A percentile compares a stretch with the other conserved stretches of the same genome.
Conservation (phyloP, 2,888 invertebrate species). For the Pachycephus smyrnensis region DNA sequence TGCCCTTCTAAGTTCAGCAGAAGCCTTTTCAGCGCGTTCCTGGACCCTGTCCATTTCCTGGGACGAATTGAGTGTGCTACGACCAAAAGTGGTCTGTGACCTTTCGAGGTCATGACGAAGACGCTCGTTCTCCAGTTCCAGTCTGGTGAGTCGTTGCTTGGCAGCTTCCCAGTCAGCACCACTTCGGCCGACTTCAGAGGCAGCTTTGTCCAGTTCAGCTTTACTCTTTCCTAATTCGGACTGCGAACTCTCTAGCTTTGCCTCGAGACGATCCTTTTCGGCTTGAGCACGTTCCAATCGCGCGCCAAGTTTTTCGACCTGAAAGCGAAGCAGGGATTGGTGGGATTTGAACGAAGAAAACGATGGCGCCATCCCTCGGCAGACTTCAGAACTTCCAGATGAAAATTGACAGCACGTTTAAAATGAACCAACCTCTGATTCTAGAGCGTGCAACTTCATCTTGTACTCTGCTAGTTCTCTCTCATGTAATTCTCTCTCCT, state of each 20-base stretch:
- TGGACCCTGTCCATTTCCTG: constrained; percentile 86
- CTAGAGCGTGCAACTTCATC: constrained; percentile 90
- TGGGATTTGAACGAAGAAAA: neutral
- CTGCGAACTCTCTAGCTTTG: constrained; percentile 91
- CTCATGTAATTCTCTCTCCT: constrained; percentile 93
- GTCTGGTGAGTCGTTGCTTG: constrained; percentile 83
- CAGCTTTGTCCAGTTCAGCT: constrained; percentile 92
- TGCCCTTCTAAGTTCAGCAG: constrained; percentile 86
- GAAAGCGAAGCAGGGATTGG: neutral
- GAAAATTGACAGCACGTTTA: neutral
- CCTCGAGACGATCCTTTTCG: constrained; percentile 91
- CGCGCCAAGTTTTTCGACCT: constrained; percentile 86
- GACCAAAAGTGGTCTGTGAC: constrained; percentile 85
- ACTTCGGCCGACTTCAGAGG: constrained; percentile 88
- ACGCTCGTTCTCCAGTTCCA: constrained; percentile 92
- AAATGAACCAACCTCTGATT: constrained; percentile 75
- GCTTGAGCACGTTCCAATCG: constrained; percentile 89
- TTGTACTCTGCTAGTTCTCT: constrained; percentile 95
- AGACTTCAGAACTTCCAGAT: too few species aligned
- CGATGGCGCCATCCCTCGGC: too few species aligned
- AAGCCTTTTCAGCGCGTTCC: constrained; percentile 87
- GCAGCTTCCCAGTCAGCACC: constrained; percentile 91
- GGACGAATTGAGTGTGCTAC: constrained; percentile 83
- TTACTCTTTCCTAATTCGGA: constrained; percentile 94
- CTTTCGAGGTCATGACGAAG: constrained; percentile 87